Evolutionary conservation across 2,113 vertebrate genomes (phyloP).

Genomic region (Lutjanus erythropterus): DNA sequence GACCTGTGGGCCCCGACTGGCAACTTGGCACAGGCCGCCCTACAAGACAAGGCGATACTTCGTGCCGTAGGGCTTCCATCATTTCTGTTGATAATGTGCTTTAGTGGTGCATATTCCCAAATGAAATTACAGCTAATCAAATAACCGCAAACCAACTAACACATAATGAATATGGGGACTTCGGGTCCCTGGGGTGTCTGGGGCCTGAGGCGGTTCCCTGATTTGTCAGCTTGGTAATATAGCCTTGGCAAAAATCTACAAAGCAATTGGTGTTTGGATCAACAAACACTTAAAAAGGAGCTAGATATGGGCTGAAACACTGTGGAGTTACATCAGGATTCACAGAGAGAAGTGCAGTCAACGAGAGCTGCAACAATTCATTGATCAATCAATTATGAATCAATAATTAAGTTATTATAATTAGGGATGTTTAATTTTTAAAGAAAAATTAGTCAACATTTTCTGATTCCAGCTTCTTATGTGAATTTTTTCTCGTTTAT

Average conservation of each 20-base stretch:
- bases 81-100: neutral
- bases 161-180: slow-evolving; percentile 18
- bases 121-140: slow-evolving; percentile 16
- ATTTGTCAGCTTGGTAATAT: neutral
- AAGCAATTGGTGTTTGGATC: neutral
- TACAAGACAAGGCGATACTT: neutral
- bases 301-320: neutral
- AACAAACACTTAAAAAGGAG: neutral
- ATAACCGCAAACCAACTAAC: neutral
- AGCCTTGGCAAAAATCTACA: neutral
- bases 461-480: no score
- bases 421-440: no score
- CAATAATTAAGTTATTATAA: no score
- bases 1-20: neutral
- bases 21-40: neutral
- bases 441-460: no score
- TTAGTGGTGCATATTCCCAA: neutral
- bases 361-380: no score
- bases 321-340: neutral
- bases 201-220: neutral
- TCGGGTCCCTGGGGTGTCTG: neutral
- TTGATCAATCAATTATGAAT: no score
- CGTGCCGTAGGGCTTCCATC: neutral
- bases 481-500: no score
- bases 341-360: neutral